Conservation (phyloP, 2,113 vertebrate species). For the Chloebia gouldiae region DNA sequence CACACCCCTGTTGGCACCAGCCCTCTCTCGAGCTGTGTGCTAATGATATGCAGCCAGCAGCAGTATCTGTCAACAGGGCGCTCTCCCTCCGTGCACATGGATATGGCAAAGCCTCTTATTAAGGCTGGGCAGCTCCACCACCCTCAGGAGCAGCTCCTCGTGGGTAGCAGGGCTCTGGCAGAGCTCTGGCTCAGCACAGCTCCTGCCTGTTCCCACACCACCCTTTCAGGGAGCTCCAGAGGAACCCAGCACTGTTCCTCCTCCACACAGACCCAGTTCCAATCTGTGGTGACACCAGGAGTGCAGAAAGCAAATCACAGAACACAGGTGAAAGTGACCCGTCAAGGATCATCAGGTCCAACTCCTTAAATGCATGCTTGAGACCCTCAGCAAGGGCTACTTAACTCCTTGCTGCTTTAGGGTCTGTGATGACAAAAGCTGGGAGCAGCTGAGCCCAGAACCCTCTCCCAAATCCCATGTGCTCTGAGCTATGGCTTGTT, state of each 20-base stretch:
- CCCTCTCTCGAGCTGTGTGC: background rate
- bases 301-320: background rate
- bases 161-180: background rate
- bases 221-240: background rate
- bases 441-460: background rate
- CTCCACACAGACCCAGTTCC: background rate
- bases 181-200: background rate
- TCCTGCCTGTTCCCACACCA: background rate
- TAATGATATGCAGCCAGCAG: slow-evolving; percentile 36
- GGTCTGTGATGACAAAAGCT: background rate
- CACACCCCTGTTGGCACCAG: slow-evolving; percentile 41
- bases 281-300: background rate
- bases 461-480: background rate
- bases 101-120: background rate
- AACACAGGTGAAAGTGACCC: background rate
- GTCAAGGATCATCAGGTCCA: background rate
- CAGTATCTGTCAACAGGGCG: background rate
- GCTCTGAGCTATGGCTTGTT: background rate
- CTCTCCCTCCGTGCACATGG: background rate
- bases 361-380: background rate
- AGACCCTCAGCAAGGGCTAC: background rate
- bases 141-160: background rate
- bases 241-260: background rate
- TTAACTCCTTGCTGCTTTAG: background rate
- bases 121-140: background rate